phyloP scores from a whole-genome alignment of 2,888 invertebrate genomes.

The Creontiades dilutus region DNA sequence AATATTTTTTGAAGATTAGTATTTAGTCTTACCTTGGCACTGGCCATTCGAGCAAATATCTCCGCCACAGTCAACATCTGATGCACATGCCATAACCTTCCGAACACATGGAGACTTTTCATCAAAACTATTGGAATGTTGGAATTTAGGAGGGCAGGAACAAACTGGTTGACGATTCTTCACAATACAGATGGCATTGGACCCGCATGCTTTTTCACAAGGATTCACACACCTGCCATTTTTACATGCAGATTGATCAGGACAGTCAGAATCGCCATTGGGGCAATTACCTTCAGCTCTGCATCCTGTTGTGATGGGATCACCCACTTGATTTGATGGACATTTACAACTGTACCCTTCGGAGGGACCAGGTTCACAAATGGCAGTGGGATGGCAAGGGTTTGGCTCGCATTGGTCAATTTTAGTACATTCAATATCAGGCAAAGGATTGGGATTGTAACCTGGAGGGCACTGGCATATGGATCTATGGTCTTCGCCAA shows the following conservation, averaged over 20 bases:
- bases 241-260: conserved; percentile 86
- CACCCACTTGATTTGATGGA: conserved; percentile 87
- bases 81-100: conserved; percentile 83
- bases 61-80: conserved; percentile 88
- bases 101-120: conserved; percentile 85
- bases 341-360: conserved; percentile 89
- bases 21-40: conserved; percentile 82
- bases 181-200: conserved; percentile 90
- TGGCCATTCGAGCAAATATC: conserved; percentile 90
- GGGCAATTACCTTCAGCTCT: conserved; percentile 87
- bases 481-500: conserved; percentile 88
- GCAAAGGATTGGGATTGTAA: conserved; percentile 87
- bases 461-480: conserved; percentile 93
- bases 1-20: not conserved
- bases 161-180: conserved; percentile 88
- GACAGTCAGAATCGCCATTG: conserved; percentile 87
- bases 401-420: conserved; percentile 86
- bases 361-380: conserved; percentile 85
- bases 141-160: conserved; percentile 87
- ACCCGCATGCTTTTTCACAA: conserved; percentile 89
- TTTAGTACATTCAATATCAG: conserved; percentile 89
- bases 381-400: conserved; percentile 89
- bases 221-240: conserved; percentile 88
- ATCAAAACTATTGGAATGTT: conserved; percentile 81
- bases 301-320: conserved; percentile 88